Conservation (phyloP, 1,140 invertebrate species). For the Cydia splendana region DNA sequence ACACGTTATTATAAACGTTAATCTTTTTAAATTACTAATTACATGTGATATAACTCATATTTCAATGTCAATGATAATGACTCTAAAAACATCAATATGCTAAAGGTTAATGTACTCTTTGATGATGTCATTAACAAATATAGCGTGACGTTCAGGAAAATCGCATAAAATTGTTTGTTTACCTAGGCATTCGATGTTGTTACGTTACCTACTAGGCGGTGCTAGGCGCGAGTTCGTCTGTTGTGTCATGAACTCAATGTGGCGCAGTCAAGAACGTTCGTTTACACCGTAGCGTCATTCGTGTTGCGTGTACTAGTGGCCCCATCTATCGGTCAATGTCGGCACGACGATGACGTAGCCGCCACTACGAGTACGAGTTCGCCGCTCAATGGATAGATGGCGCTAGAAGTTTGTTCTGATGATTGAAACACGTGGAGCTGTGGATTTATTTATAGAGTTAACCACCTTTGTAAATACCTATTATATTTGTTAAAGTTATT, state of each 20-base stretch:
- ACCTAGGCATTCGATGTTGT: slow-evolving; percentile 29
- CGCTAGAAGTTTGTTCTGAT: slow-evolving; percentile 40
- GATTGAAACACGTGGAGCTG: slow-evolving; percentile 39
- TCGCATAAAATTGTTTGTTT: slow-evolving; percentile 28
- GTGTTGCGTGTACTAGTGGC: slow-evolving; percentile 56
- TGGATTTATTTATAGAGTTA: neutral
- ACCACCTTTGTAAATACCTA: neutral
- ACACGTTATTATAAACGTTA: neutral
- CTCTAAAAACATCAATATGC: slow-evolving; percentile 18
- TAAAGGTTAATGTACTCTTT: slow-evolving; percentile 28
- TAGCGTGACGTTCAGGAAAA: slow-evolving; percentile 31
- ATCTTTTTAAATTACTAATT: slow-evolving; percentile 5
- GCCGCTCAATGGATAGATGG: slow-evolving; percentile 43
- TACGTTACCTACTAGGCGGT: slow-evolving; percentile 25
- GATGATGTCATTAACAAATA: slow-evolving; percentile 32
- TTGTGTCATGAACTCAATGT: slow-evolving; percentile 66
- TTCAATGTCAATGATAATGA: slow-evolving; percentile 33
- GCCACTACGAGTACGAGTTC: slow-evolving; percentile 45
- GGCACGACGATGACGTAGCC: slow-evolving; percentile 53
- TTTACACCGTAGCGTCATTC: slow-evolving; percentile 70
- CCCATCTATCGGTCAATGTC: slow-evolving; percentile 78
- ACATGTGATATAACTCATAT: neutral
- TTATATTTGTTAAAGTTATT: too few species aligned
- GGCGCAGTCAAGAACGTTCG: slow-evolving; percentile 76
- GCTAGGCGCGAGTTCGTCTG: slow-evolving; percentile 56